Base-by-base conservation (phyloP, 2,797 vertebrate genomes). In the Chaetodon trifasciatus region DNA sequence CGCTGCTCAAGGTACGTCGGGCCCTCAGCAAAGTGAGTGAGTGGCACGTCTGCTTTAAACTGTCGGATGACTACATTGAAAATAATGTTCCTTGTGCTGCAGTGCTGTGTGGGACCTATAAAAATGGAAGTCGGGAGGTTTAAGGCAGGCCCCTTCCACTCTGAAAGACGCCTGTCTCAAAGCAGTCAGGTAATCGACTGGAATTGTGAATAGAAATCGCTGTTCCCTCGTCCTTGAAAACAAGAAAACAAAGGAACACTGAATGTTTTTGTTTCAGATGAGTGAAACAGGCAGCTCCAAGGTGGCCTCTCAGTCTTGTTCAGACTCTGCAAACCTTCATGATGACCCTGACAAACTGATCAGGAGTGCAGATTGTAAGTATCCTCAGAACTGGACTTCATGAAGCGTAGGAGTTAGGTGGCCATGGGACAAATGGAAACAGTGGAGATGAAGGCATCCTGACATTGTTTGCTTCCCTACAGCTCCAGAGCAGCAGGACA, bases 51-150 rank as follows among this genome's bases (percentile, higher is more conserved):
- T 8, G 11, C 11, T 66, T 10, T 4, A 5, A 57, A 53, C 32
- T 13, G 10, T n/a, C 16, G 15, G 46, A 56, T 12, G 13, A 49
- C 32, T 8, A 6, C 1, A 16, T 47, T n/a, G 2, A 7, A 9
- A 52, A 28, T 1, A 10, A 46, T n/a, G 12, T 76, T 5, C 35
- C 15, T 78, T 71, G 55, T 80, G 58, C 88, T 85, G 44, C 68
- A 99, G 98, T 97, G 97, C 93, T 98, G 97, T 56, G 91, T 97
- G 86, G 98, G 98, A 79, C 95, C 97, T 0, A 97, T 99, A 63
- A 96, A 92, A 76, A 92, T 99, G 92, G 97, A 99, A 81, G 96
- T 99, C 1, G 98, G 97, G 86, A 94, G 98, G 92, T 96, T 98
- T 86, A 99, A 99, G 91, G 94, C 98, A 0, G 97, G 97, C 0